These are phyloP conservation scores for Heteromormyrus szaboi DNA, from an alignment of 2,797 vertebrate species.

Conservation along the genomic window DNA sequence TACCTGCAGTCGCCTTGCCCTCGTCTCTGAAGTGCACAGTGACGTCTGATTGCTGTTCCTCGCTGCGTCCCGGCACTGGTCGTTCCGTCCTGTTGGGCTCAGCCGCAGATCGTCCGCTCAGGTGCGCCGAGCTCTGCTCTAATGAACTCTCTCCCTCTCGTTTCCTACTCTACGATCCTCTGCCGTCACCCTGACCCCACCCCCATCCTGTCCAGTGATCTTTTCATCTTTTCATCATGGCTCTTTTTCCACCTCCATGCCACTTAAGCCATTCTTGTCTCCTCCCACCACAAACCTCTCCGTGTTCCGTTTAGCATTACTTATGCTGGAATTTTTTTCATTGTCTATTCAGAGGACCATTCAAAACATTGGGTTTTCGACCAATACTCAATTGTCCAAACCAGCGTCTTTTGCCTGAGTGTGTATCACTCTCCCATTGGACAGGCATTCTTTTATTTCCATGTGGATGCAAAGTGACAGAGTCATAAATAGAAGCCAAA, in stretches of 20 bases:
- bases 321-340: background rate
- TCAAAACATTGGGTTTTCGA: background rate
- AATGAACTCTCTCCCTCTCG: constrained; percentile 29
- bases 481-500: background rate
- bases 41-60: background rate
- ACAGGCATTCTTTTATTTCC: background rate
- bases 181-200: constrained; percentile 26
- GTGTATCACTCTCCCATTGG: background rate
- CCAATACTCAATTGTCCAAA: background rate
- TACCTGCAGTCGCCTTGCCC: background rate
- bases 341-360: background rate
- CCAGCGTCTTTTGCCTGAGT: background rate
- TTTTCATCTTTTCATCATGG: background rate
- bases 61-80: constrained; percentile 31
- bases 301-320: background rate
- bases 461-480: background rate
- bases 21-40: background rate
- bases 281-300: background rate
- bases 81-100: background rate
- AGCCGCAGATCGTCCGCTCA: background rate
- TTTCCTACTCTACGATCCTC: constrained; percentile 36
- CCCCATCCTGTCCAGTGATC: constrained; percentile 31
- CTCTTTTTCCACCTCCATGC: background rate
- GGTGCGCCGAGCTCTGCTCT: background rate
- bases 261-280: background rate